phyloP scores from a whole-genome alignment of 2,113 vertebrate genomes.

The Lates calcarifer region DNA sequence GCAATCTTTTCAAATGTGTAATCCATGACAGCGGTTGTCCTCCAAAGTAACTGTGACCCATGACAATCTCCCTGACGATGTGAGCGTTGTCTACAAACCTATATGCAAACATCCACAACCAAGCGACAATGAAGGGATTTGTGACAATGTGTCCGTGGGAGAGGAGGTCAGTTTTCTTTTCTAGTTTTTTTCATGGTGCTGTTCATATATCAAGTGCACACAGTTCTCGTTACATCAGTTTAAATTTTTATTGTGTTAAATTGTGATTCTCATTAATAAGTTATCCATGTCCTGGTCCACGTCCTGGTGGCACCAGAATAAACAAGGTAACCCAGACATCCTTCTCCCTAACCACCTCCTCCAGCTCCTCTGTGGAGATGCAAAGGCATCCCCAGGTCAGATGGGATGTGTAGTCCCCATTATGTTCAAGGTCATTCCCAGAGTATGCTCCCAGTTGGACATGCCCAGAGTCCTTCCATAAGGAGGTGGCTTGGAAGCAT shows the following conservation, averaged over 20 bases:
- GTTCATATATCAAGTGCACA: not conserved
- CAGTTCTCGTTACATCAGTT: not conserved
- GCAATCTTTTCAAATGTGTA: constrained; percentile 7
- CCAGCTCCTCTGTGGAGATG: not conserved
- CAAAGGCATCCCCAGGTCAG: not conserved
- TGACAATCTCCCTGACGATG: constrained; percentile 80
- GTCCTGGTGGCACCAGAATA: not conserved
- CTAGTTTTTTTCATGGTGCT: not conserved
- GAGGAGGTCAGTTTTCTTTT: constrained; percentile 81
- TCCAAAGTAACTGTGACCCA: constrained; percentile 93
- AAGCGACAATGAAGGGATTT: constrained; percentile 81
- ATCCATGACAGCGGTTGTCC: constrained; percentile 88
- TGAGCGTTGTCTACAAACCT: constrained; percentile 90
- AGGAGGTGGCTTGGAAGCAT: not conserved
- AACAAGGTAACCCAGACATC: not conserved
- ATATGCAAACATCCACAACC: constrained; percentile 50
- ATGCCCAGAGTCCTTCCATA: not conserved
- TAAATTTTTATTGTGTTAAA: not conserved
- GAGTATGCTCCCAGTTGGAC: not conserved
- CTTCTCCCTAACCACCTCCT: not conserved
- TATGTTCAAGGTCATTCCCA: not conserved
- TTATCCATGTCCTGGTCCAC: not conserved
- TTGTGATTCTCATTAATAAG: not conserved
- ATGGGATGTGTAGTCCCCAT: no score
- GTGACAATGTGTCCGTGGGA: constrained; percentile 86